A percentile compares a stretch with the other conserved stretches of the same genome.
These are phyloP conservation scores for Pterocles burchelli DNA, from an alignment of 2,113 vertebrate species.

Conservation along the genomic window DNA sequence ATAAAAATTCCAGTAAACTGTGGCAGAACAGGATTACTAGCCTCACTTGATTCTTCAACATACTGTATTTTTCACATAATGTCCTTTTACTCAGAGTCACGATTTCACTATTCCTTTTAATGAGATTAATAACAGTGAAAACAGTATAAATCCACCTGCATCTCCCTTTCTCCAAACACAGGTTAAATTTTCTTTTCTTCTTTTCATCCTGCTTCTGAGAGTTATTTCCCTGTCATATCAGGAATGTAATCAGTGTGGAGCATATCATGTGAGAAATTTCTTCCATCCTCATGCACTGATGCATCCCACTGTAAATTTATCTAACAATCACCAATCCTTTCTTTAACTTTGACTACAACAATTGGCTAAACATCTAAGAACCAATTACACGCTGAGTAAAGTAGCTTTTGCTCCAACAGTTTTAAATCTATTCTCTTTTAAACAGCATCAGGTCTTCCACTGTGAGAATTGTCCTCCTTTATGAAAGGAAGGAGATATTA, in stretches of 20 bases:
- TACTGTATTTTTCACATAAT: not conserved
- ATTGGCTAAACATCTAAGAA: slow-evolving; percentile 1
- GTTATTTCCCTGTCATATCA: not conserved
- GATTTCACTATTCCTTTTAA: not conserved
- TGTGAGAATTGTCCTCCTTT: not conserved
- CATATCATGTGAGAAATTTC: not conserved
- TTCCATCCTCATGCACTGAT: not conserved
- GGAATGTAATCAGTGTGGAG: not conserved
- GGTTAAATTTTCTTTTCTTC: not conserved
- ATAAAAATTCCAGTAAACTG: not conserved
- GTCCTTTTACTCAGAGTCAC: not conserved
- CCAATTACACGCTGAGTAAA: not conserved
- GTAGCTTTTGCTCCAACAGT: not conserved
- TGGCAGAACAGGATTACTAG: not conserved
- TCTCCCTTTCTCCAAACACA: not conserved
- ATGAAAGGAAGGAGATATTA: not conserved
- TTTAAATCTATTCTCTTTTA: not conserved
- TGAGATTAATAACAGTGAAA: not conserved
- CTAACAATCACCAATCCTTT: not conserved
- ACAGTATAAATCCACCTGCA: not conserved
- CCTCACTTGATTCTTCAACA: not conserved
- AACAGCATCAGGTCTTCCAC: not conserved
- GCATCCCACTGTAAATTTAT: not conserved
- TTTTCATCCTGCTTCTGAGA: not conserved
- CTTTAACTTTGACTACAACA: not conserved